These are phyloP conservation scores for Xestobium rufovillosum DNA, from an alignment of 2,888 invertebrate genomes.

Conservation along the genomic window DNA sequence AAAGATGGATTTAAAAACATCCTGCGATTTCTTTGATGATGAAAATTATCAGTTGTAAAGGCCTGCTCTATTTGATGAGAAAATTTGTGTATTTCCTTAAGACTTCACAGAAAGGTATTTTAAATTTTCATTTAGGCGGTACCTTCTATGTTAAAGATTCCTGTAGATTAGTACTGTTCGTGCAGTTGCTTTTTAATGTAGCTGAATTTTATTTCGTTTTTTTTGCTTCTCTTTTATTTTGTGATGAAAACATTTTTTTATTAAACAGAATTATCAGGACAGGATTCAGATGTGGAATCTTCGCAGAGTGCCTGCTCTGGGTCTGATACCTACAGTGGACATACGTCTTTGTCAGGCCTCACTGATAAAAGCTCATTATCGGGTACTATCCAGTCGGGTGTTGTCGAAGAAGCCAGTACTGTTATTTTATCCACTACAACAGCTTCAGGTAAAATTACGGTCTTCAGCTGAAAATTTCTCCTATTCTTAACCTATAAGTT, in stretches of 20 bases:
- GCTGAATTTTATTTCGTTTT: too few relatives aligned
- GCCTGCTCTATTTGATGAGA: too few relatives aligned
- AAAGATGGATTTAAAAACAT: too few relatives aligned
- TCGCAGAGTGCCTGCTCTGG: constrained; percentile 40
- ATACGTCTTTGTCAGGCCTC: constrained; percentile 38
- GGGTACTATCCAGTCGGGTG: constrained; percentile 29
- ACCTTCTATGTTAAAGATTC: too few relatives aligned
- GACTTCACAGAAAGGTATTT: too few relatives aligned
- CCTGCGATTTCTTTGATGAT: too few relatives aligned
- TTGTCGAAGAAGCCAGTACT: constrained; percentile 15
- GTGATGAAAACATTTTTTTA: neutral
- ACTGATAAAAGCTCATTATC: constrained; percentile 38
- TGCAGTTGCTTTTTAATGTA: too few relatives aligned
- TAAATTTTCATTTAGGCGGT: too few relatives aligned
- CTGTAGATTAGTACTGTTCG: too few relatives aligned
- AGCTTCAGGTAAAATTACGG: constrained; percentile 20
- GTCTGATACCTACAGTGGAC: constrained; percentile 40
- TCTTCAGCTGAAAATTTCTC: constrained; percentile 16
- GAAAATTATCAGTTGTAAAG: too few relatives aligned
- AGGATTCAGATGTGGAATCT: constrained; percentile 40
- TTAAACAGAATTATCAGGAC: constrained; percentile 16
- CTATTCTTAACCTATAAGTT: constrained; percentile 4
- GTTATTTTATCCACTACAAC: constrained; percentile 18
- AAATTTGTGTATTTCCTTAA: too few relatives aligned
- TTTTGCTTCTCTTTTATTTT: neutral